phyloP scores from a whole-genome alignment of 2,888 invertebrate species.

The Pecten maximus region DNA sequence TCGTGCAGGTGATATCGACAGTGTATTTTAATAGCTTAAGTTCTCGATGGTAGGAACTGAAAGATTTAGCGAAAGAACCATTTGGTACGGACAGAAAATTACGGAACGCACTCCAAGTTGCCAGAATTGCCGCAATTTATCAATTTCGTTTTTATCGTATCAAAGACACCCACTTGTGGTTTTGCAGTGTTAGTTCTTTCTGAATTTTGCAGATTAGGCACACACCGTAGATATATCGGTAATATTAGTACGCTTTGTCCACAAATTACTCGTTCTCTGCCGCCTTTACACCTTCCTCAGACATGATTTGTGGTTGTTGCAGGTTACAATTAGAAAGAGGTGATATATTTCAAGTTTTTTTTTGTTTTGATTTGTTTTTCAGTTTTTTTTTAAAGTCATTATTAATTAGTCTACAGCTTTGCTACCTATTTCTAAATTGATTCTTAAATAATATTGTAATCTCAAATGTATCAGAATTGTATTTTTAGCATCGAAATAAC shows the following conservation, averaged over 20 bases:
- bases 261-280: neutral
- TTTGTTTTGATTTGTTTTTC: neutral
- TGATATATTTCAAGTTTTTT: neutral
- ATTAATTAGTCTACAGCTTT: neutral
- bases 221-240: neutral
- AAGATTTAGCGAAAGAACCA: neutral
- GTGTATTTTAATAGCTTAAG: neutral
- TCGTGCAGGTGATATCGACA: neutral
- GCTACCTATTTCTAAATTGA: too few species aligned
- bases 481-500: too few species aligned
- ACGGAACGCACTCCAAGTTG: neutral
- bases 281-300: neutral
- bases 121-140: neutral
- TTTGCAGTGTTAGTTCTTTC: neutral
- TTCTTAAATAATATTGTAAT: too few species aligned
- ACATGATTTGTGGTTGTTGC: neutral
- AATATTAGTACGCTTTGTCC: neutral
- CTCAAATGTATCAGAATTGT: too few species aligned
- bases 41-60: neutral
- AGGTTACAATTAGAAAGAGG: neutral
- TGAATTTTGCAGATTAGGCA: neutral
- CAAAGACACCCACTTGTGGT: neutral
- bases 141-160: neutral
- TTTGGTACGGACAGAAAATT: conserved; percentile 10
- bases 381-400: neutral